Evolutionary conservation across 2,888 invertebrate species (phyloP), one percentile per base, ranked within the genome.

Genomic region (Dynastes tityus): DNA sequence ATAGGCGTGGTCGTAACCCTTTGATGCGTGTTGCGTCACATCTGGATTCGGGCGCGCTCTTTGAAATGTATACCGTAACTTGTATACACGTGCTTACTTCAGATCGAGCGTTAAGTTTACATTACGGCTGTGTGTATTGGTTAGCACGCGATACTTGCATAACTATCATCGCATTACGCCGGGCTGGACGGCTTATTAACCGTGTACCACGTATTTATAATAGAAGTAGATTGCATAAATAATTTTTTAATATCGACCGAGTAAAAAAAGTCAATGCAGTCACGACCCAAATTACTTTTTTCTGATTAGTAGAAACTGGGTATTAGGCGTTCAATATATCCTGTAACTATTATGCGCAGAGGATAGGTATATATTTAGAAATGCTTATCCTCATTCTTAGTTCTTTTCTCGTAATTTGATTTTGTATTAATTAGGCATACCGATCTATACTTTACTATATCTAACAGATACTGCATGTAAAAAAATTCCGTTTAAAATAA

Each of bases 1-100:
- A 86, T 87, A 90, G 92, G 92, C 92, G 92, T 90, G 89, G 90
- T 85, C 84, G 83, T 85, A 86, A 87, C 86, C 86, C 87, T 86
- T 87, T 86, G 82, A 80, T 82, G 84, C 81, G 81, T 80, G 83
- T 86, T 85, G 84, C 85, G 84, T 86, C 86, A 86, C 80, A 76
- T 70, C 78, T 77, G 75, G 80, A 80, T 77, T 79, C 81, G 82
- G 80, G 78, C 78, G 78, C 80, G 81, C 71, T 76, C 71, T 79
- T 79, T 78, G 74, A 79, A 80, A 80, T 79, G 73, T 70, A 70
- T 53, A 61, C 77, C 70, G 77, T 73, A 58, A 58, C 73, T 73
- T 37, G 73, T 9, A 40, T 73, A 61, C 79, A 70, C 79, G 76
- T 70, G 79, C 71, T 70, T 22, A 40, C 55, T 32, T 65, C 32